These are phyloP conservation scores for Centropus bengalensis DNA, from an alignment of 2,113 vertebrate genomes.

Conservation along the genomic window DNA sequence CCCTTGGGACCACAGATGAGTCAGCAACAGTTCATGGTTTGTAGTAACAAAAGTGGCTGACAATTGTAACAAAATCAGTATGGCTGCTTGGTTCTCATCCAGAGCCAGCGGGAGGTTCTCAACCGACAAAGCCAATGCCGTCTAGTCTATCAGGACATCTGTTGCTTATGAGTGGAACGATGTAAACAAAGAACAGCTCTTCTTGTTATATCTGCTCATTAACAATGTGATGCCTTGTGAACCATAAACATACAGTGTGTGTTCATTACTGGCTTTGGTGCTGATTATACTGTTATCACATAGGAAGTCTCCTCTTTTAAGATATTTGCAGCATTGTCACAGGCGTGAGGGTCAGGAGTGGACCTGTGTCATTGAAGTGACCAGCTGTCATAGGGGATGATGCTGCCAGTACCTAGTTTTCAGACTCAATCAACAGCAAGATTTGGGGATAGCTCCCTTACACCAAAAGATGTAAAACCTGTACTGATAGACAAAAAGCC, in stretches of 20 bases:
- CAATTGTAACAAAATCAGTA: conserved; percentile 68
- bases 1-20: conserved; percentile 49
- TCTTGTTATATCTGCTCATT: conserved; percentile 64
- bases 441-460: background rate
- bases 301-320: background rate
- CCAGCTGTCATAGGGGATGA: fast-evolving
- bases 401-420: background rate
- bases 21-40: conserved; percentile 61
- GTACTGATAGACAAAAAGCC: background rate
- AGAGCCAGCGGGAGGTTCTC: conserved; percentile 67
- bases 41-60: conserved; percentile 68
- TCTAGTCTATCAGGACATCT: conserved; percentile 74
- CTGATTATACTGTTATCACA: background rate
- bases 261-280: conserved; percentile 41
- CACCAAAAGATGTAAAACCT: background rate
- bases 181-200: conserved; percentile 69
- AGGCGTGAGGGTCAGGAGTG: background rate
- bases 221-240: conserved; percentile 67
- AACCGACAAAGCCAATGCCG: conserved; percentile 65
- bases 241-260: conserved; percentile 37
- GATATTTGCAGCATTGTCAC: background rate
- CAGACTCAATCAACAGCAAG: background rate
- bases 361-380: background rate
- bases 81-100: conserved; percentile 70
- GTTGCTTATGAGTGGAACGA: conserved; percentile 66